Base-by-base conservation (phyloP, 2,888 invertebrate species). In the Prosapia bicincta region DNA sequence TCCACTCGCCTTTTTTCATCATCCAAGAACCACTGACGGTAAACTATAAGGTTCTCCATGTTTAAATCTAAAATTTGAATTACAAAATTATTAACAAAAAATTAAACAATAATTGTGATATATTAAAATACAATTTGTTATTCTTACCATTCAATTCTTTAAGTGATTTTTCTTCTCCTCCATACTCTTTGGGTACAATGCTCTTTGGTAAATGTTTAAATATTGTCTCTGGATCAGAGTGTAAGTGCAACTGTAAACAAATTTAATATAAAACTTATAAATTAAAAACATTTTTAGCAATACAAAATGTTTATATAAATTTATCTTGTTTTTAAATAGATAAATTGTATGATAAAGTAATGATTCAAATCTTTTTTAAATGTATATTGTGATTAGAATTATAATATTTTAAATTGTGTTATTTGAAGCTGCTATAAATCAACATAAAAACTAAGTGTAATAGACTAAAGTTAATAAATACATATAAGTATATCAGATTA, bases 1-100 rank as follows among this genome's bases (percentile, higher is more conserved):
- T 80, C 80, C n/a, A 80, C 80, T 65, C 82, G 77, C 15, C 77
- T 66, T 26, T 77, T 78, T 70, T 80, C 80, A 76, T 82, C 82
- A 24, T 79, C 76, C 7, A 78, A 43, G 76, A 82, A 81, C 65
- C 73, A 81, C 5, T 80, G 79, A 30, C 77, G 73, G 70, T 81
- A 79, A 10, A 77, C 76, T 67, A 78, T 71, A 43, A 82, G 38
- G 69, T 78, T 69, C 30, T 75, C 54, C 65, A 76, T 28, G 74
- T 76, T 78, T 26, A 66, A 54, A 13, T 74, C 79, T 79, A 74
- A 15, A 78, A 78, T 30, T 20, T 69, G 32, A 32, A 65, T 66
- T 30, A 30, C 9, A 13, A 38, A 38, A 38, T 38, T 38, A 13
- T 2, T 13, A 38, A 38, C 2, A 38, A 38, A 13, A 38, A 13